A percentile compares a stretch with the other conserved stretches of the same genome.
phyloP scores from a whole-genome alignment of 2,888 invertebrate species.

The Dynastes grantii region DNA sequence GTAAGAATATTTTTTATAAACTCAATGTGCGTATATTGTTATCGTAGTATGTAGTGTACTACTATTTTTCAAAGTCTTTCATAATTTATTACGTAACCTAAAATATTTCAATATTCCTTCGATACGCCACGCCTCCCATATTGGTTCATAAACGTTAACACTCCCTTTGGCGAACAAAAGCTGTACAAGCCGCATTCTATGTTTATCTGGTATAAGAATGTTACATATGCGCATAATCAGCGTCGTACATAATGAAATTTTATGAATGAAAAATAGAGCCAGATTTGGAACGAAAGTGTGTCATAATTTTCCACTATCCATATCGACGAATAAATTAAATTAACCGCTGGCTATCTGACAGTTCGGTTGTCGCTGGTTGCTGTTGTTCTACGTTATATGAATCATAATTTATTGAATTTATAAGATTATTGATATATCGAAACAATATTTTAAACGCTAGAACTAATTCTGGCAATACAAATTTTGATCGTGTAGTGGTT shows the following conservation, averaged over 20 bases:
- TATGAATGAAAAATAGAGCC: conserved; percentile 33
- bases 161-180: conserved; percentile 8
- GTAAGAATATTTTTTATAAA: too few relatives aligned
- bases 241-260: conserved; percentile 19
- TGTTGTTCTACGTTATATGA: not conserved
- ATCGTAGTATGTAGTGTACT: too few relatives aligned
- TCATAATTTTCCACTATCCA: conserved; percentile 14
- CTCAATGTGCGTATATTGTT: too few relatives aligned
- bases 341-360: not conserved
- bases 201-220: conserved; percentile 12
- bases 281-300: conserved; percentile 13
- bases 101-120: conserved; percentile 33
- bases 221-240: conserved; percentile 2
- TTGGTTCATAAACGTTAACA: conserved; percentile 27
- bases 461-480: too few relatives aligned
- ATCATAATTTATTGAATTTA: too few relatives aligned
- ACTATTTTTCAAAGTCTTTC: not conserved
- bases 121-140: conserved; percentile 23
- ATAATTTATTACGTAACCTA: conserved; percentile 8
- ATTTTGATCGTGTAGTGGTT: too few relatives aligned
- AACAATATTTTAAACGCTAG: too few relatives aligned
- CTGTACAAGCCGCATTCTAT: not conserved
- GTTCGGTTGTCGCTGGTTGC: not conserved
- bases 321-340: conserved; percentile 19
- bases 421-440: too few relatives aligned